Conservation (phyloP, 2,113 vertebrate species). For the Bubo blakistoni region DNA sequence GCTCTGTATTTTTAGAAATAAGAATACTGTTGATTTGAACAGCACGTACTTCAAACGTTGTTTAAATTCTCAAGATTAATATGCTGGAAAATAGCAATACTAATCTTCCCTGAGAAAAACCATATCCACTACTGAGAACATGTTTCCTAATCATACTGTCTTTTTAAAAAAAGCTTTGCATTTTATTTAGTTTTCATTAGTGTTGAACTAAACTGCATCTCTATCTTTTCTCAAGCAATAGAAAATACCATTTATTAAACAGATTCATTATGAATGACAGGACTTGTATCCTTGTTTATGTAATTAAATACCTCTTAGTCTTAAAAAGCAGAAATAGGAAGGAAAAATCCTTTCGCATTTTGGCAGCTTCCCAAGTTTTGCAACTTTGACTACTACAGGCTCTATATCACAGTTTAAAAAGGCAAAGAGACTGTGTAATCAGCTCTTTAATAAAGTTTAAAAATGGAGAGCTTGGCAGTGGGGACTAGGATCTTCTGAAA, state of each 20-base stretch:
- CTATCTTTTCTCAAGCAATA: not conserved
- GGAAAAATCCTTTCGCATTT: not conserved
- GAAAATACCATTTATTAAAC: not conserved
- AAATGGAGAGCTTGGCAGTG: not conserved
- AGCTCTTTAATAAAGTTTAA: not conserved
- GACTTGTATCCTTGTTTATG: not conserved
- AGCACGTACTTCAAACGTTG: not conserved
- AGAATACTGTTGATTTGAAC: not conserved
- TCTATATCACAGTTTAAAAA: not conserved
- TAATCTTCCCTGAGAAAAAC: not conserved
- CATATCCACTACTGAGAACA: not conserved
- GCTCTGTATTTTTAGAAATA: not conserved
- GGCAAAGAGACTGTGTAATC: not conserved
- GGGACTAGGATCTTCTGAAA: not conserved
- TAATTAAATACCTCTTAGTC: not conserved
- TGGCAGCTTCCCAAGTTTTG: not conserved
- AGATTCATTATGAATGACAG: not conserved
- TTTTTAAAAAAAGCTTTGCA: not conserved
- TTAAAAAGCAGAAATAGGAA: not conserved
- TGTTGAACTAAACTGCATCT: not conserved
- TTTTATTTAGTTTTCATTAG: not conserved
- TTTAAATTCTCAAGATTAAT: not conserved
- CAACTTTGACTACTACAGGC: not conserved
- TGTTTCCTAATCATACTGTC: not conserved
- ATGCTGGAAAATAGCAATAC: not conserved